Conservation (phyloP, 2,888 invertebrate genomes). For the Augiades crinisus region DNA sequence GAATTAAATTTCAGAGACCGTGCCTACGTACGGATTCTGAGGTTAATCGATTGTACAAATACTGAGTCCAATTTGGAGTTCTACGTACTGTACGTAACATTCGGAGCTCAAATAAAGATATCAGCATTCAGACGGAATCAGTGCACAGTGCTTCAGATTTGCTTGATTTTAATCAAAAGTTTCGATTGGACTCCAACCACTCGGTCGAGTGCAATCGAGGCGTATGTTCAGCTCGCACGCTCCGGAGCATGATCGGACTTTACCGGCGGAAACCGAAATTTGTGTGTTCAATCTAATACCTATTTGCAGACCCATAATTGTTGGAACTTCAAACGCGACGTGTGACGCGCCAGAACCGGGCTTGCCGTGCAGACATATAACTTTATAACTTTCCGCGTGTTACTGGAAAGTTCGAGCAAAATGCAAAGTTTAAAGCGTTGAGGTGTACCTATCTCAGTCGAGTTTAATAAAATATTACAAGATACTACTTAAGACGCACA, state of each 20-base stretch:
- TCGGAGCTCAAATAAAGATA: constrained; percentile 75
- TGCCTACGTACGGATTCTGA: constrained; percentile 5
- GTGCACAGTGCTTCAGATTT: constrained; percentile 58
- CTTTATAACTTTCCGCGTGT: constrained; percentile 59
- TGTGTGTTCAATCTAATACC: constrained; percentile 67
- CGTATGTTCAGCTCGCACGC: constrained; percentile 45
- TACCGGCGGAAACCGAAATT: constrained; percentile 64
- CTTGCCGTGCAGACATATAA: constrained; percentile 47
- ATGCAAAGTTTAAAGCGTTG: constrained; percentile 32
- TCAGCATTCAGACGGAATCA: constrained; percentile 59
- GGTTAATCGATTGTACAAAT: constrained; percentile 63
- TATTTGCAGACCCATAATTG: constrained; percentile 68
- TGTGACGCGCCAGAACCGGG: constrained; percentile 38
- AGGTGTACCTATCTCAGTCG: neutral
- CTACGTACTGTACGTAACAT: constrained; percentile 63
- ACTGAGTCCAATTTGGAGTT: constrained; percentile 54
- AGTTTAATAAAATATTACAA: constrained; percentile 5
- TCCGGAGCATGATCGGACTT: constrained; percentile 55
- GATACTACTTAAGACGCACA: neutral
- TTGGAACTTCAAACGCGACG: constrained; percentile 51
- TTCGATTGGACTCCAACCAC: constrained; percentile 72
- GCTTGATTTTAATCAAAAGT: constrained; percentile 81
- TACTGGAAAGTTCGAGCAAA: constrained; percentile 34
- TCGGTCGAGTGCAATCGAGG: constrained; percentile 59
- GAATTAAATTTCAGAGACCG: constrained; percentile 3